phyloP scores from a whole-genome alignment of 1,140 invertebrate species.

The Teleopsis dalmanni region DNA sequence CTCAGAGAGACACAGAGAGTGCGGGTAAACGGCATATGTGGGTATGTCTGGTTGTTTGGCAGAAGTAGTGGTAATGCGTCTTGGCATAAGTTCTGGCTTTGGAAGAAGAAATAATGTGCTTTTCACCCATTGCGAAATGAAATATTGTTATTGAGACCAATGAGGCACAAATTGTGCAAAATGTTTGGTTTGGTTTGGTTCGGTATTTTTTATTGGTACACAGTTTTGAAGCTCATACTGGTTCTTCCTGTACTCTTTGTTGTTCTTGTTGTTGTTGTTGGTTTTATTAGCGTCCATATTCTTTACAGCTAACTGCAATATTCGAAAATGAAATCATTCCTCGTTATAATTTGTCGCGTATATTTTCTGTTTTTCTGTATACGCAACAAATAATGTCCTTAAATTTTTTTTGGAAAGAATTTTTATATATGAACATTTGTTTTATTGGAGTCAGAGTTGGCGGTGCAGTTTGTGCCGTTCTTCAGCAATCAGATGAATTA shows the following conservation, averaged over 20 bases:
- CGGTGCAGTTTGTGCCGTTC: not conserved
- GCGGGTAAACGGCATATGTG: not conserved
- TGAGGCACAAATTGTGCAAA: conserved; percentile 44
- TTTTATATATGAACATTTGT: too few species aligned
- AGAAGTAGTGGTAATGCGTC: not conserved
- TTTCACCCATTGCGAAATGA: conserved; percentile 31
- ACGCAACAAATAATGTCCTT: too few species aligned
- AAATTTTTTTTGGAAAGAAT: too few species aligned
- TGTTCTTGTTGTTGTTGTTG: not conserved
- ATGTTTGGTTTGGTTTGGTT: conserved; percentile 23
- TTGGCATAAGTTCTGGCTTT: too few species aligned
- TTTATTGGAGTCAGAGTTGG: not conserved
- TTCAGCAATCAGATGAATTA: conserved; percentile 25
- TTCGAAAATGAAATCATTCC: too few species aligned
- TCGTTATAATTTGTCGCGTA: not conserved
- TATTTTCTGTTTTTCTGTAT: not conserved
- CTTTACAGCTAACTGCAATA: not conserved
- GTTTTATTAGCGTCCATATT: not conserved
- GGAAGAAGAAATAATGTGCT: not conserved
- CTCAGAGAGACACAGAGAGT: not conserved
- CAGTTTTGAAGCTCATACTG: not conserved
- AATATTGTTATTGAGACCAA: conserved; percentile 41
- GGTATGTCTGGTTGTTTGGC: not conserved
- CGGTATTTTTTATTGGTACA: not conserved
- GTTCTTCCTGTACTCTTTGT: not conserved